Conservation (phyloP, 2,113 vertebrate genomes). For the Cromileptes altivelis region DNA sequence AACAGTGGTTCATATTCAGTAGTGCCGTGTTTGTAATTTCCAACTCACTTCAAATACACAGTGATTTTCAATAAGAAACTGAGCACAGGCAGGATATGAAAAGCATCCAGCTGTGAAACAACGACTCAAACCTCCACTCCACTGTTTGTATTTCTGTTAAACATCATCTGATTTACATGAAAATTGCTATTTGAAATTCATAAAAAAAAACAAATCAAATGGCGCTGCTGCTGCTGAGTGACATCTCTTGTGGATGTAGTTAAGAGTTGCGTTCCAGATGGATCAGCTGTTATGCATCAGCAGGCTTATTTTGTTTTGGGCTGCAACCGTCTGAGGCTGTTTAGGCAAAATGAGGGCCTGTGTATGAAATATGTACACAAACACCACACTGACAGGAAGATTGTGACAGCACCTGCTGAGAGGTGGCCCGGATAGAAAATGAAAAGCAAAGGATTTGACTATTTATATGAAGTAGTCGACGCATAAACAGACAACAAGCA, state of each 20-base stretch:
- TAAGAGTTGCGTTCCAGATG: conserved; percentile 49
- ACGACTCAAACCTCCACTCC: neutral
- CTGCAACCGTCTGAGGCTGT: conserved; percentile 54
- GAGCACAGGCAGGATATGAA: conserved; percentile 16
- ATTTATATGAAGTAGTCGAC: conserved; percentile 9
- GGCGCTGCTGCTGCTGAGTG: conserved; percentile 29
- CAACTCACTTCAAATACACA: neutral
- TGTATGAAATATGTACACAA: conserved; percentile 56
- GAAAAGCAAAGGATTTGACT: neutral
- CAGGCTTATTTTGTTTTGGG: conserved; percentile 55
- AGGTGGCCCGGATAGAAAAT: neutral
- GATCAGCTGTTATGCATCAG: conserved; percentile 60
- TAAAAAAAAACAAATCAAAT: neutral
- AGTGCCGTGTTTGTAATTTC: conserved; percentile 18
- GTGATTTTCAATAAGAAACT: conserved; percentile 22
- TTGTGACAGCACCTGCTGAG: conserved; percentile 67
- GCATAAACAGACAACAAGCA: conserved; percentile 38
- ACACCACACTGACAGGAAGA: conserved; percentile 48
- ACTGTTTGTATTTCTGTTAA: conserved; percentile 20
- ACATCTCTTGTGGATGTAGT: conserved; percentile 8
- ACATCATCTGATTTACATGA: conserved; percentile 41
- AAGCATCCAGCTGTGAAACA: conserved; percentile 48
- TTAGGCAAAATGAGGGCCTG: conserved; percentile 41
- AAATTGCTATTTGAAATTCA: conserved; percentile 40
- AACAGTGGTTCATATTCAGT: conserved; percentile 21